These are phyloP conservation scores for Rhingia campestris DNA, from an alignment of 2,888 invertebrate genomes.

Conservation along the genomic window DNA sequence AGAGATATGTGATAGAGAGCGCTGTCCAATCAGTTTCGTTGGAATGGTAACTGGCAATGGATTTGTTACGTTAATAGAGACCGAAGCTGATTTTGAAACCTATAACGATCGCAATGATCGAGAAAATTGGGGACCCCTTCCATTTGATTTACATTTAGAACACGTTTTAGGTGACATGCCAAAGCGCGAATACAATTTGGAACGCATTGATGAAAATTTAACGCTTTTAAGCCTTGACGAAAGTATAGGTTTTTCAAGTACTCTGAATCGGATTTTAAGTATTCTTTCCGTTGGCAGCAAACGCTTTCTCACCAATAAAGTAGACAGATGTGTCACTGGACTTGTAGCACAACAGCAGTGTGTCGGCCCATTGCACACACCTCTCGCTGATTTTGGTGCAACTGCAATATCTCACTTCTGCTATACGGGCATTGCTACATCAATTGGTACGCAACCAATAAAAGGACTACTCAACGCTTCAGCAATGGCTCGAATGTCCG, in stretches of 20 bases:
- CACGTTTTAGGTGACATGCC: slow-evolving; percentile 94
- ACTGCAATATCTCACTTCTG: slow-evolving; percentile 93
- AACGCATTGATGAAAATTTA: slow-evolving; percentile 77
- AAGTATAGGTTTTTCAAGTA: slow-evolving; percentile 73
- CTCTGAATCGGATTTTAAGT: slow-evolving; percentile 88
- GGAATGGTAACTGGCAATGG: slow-evolving; percentile 95
- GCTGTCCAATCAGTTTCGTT: slow-evolving; percentile 96
- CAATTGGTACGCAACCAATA: slow-evolving; percentile 98
- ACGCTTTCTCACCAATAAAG: slow-evolving; percentile 97
- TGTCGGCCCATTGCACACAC: slow-evolving; percentile 97
- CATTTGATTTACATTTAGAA: slow-evolving; percentile 94
- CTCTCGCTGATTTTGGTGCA: slow-evolving; percentile 96
- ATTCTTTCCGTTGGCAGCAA: slow-evolving; percentile 97
- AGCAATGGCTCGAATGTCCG: slow-evolving; percentile 96
- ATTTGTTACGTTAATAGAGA: slow-evolving; percentile 88
- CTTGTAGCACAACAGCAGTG: slow-evolving; percentile 98
- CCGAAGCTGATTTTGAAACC: slow-evolving; percentile 83
- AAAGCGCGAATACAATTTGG: slow-evolving; percentile 85
- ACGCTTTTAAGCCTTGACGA: slow-evolving; percentile 83
- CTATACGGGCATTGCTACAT: slow-evolving; percentile 93
- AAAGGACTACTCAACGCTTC: slow-evolving; percentile 90
- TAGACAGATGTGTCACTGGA: slow-evolving; percentile 97
- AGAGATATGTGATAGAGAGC: slow-evolving; percentile 92
- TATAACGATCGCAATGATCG: slow-evolving; percentile 81
- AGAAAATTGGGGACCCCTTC: slow-evolving; percentile 84